Conservation (phyloP, 2,888 invertebrate species). For the Habrosyne pyritoides region DNA sequence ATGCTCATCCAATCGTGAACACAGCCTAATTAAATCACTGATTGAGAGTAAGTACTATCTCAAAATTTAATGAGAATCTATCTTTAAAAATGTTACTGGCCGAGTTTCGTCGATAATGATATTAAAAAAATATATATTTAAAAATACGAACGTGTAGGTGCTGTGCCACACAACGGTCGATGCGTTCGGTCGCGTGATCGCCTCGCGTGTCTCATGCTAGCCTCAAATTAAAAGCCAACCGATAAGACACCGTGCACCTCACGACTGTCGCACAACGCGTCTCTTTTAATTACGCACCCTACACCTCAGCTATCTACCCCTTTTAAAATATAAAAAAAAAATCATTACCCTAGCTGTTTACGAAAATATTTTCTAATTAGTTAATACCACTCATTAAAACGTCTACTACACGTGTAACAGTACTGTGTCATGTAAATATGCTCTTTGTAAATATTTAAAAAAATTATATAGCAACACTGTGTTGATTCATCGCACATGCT, state of each 20-base stretch:
- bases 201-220: constrained; percentile 78
- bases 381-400: too few relatives aligned
- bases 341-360: constrained; percentile 29
- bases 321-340: constrained; percentile 57
- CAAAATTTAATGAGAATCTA: neutral
- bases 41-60: neutral
- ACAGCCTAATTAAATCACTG: constrained; percentile 5
- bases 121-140: constrained; percentile 68
- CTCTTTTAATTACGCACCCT: constrained; percentile 82
- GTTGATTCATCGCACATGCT: neutral
- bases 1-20: constrained; percentile 41
- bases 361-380: constrained; percentile 20
- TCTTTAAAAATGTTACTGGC: constrained; percentile 16
- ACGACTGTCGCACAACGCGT: constrained; percentile 77
- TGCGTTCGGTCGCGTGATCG: constrained; percentile 76
- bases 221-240: constrained; percentile 79
- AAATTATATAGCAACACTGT: neutral
- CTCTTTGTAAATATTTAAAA: neutral
- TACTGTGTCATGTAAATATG: neutral
- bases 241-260: constrained; percentile 79
- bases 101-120: constrained; percentile 49
- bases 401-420: too few relatives aligned
- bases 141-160: constrained; percentile 53
- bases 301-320: constrained; percentile 72
- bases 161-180: constrained; percentile 42